A percentile compares a stretch with the other conserved stretches of the same genome.
Conservation (phyloP, 2,888 invertebrate genomes). For the Drosophila recens region DNA sequence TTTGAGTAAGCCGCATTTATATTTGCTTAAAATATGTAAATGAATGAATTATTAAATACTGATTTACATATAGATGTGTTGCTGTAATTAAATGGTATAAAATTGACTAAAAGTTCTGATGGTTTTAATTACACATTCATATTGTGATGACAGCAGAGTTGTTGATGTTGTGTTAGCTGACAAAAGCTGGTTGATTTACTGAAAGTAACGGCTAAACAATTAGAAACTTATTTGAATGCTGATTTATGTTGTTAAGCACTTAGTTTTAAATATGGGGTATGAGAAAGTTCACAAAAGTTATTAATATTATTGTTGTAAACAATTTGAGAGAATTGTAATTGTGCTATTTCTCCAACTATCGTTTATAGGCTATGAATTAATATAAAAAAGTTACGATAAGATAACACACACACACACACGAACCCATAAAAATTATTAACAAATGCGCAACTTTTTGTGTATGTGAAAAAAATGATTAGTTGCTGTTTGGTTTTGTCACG, state of each 20-base stretch:
- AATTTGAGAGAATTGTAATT: neutral
- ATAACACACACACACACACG: conserved; percentile 38
- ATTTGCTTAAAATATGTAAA: neutral
- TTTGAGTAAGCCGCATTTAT: conserved; percentile 10
- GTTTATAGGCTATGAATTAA: conserved; percentile 36
- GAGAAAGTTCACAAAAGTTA: neutral
- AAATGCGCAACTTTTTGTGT: conserved; percentile 40
- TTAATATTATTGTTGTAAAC: conserved; percentile 6
- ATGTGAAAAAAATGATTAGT: conserved; percentile 62
- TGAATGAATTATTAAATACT: too few species aligned
- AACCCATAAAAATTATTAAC: conserved; percentile 45
- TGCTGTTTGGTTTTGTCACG: conserved; percentile 55
- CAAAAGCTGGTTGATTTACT: conserved; percentile 43
- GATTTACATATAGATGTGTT: neutral
- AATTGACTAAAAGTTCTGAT: neutral
- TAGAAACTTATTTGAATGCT: neutral
- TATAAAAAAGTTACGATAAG: conserved; percentile 58
- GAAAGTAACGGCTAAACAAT: conserved; percentile 25
- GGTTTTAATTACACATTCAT: neutral
- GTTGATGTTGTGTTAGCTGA: neutral
- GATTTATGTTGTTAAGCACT: conserved; percentile 1
- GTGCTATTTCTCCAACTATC: conserved; percentile 22
- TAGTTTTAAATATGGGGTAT: neutral
- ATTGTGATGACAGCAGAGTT: too few species aligned
- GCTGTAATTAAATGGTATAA: accelerated